phyloP scores from a whole-genome alignment of 2,888 invertebrate genomes.

The Ennomos erosarius region DNA sequence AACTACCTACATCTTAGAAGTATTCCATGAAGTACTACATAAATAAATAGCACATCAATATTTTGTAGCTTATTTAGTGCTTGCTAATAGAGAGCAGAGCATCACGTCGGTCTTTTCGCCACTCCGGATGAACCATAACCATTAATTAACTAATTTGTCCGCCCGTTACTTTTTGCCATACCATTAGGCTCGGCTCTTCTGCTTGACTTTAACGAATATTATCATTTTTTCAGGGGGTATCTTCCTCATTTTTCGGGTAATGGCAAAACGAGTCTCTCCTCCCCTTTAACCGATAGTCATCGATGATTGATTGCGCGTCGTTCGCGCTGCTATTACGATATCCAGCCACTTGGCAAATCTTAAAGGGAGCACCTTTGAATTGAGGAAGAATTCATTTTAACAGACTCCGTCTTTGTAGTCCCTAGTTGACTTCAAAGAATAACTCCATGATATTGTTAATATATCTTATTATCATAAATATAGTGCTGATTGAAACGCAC shows the following conservation, averaged over 20 bases:
- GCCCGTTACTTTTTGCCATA: constrained; percentile 30
- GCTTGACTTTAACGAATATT: constrained; percentile 47
- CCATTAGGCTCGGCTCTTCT: constrained; percentile 35
- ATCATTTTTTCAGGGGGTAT: constrained; percentile 44
- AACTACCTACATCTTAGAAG: too few species aligned
- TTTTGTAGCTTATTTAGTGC: background rate
- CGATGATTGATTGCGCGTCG: constrained; percentile 62
- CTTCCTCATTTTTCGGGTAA: constrained; percentile 56
- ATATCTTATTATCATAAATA: too few species aligned
- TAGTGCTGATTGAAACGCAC: too few species aligned
- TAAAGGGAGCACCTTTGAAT: constrained; percentile 52
- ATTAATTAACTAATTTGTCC: constrained; percentile 36
- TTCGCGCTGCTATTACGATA: constrained; percentile 56
- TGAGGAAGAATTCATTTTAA: constrained; percentile 33
- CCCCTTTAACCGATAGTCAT: constrained; percentile 56
- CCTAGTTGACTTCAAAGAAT: too few species aligned
- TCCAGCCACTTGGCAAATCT: constrained; percentile 61
- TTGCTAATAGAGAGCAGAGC: background rate
- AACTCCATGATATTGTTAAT: too few species aligned
- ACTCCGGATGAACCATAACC: constrained; percentile 16
- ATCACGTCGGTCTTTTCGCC: constrained; percentile 3
- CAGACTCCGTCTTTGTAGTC: background rate
- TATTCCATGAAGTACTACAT: too few species aligned
- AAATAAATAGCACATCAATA: too few species aligned
- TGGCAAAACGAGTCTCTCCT: constrained; percentile 51